phyloP scores from a whole-genome alignment of 2,113 vertebrate species.

The Monarcha castaneiventris region DNA sequence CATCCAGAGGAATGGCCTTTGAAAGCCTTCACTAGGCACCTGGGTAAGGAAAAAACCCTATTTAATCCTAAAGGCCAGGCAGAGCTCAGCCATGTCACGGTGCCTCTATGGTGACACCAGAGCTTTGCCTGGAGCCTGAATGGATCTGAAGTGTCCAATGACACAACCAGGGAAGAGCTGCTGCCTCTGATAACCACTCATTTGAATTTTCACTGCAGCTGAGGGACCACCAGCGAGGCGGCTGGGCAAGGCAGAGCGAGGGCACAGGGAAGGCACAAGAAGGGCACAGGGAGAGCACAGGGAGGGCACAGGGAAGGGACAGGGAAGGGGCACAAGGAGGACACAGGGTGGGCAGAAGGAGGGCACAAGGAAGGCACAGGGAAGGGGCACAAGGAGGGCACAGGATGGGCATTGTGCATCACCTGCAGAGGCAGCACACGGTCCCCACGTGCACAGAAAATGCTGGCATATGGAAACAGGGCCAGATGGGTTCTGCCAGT shows the following conservation, averaged over 20 bases:
- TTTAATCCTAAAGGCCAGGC: not conserved
- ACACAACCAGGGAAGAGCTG: not conserved
- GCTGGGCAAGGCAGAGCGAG: fast-evolving
- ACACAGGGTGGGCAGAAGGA: too few relatives aligned
- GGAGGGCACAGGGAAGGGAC: not conserved
- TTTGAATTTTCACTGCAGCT: not conserved
- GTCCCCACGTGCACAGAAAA: not conserved
- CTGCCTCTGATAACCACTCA: not conserved
- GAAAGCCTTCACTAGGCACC: not conserved
- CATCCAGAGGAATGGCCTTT: not conserved
- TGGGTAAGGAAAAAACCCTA: fast-evolving
- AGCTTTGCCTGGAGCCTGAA: not conserved
- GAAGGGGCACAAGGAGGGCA: not conserved
- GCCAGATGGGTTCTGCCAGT: fast-evolving
- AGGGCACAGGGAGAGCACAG: not conserved
- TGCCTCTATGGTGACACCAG: fast-evolving
- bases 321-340: too few relatives aligned
- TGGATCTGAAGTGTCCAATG: not conserved
- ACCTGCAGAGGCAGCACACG: fast-evolving
- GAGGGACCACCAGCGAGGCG: not conserved
- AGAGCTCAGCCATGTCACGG: not conserved
- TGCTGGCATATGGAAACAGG: fast-evolving
- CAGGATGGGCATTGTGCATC: fast-evolving
- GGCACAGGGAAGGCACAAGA: not conserved
- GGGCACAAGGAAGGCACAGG: not conserved